Base-by-base conservation (phyloP, 2,888 invertebrate species). In the Lycophotia porphyrea region DNA sequence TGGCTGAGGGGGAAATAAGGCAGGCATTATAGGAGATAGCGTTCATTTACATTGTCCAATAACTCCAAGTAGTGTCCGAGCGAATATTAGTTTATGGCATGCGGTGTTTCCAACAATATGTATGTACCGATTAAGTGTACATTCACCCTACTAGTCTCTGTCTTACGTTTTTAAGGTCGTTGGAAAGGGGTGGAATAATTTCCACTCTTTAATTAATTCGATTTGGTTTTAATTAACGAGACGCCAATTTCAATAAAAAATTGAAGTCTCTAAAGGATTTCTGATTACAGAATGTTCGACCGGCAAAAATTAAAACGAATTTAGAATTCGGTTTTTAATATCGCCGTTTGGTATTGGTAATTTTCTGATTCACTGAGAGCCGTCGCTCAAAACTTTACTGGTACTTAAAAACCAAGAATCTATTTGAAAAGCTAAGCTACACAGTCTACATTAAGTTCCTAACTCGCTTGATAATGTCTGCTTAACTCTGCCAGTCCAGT, bases 11-110 rank as follows among this genome's bases (percentile, higher is more conserved):
- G 94, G 94, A 92, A 94, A 94, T 94, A 95, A 94, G 95, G 95
- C 95, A 94, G 94, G 96, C 96, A 96, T 96, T 96, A 96, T 96
- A 95, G 96, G 94, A 95, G 95, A 95, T 95, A 96, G 95, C 95
- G 96, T 96, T 96, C 96, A 96, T 96, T 96, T 96, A 96, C 96
- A 96, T 96, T 96, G 96, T 96, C 95, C 96, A 96, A 96, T 96
- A 96, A 96, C 96, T 96, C 95, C 95, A 95, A 96, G 96, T 96
- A 95, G 95, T 96, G 96, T 95, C 96, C 96, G 93, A 94, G 92
- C 94, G 95, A 95, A 95, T 96, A 96, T 96, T 95, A 96, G 96
- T 96, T 96, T 96, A 96, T 94, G 93, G 93, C 91, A 93, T 93
- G 93, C 93, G 92, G 91, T 91, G 89, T 89, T 90, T 82, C 88